Evolutionary conservation across 2,888 invertebrate genomes (phyloP), one percentile per base, ranked within the genome.

Genomic region (Pilophorus perplexus): DNA sequence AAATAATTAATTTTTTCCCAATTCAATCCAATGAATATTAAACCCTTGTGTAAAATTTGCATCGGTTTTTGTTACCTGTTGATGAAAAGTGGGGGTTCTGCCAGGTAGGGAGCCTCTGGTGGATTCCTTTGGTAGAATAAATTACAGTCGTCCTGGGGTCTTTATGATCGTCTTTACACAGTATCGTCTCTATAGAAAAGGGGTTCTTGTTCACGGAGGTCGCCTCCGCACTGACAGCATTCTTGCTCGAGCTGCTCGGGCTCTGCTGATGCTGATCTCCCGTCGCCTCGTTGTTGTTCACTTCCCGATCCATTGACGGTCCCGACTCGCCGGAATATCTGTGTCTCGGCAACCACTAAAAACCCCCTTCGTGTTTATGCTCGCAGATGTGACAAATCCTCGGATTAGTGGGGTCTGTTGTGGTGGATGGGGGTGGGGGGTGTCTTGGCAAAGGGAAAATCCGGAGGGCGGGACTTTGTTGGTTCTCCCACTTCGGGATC

Each of bases 121-220:
- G 25, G 27, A 59, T 18, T 6, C 33, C 12, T 10, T 42, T 59
- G 25, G 59, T 59, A 8, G 59, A 59, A 25, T 59, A 59, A 25
- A 59, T 59, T 18, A 59, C 59, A n/a, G 59, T 59, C 25, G 59
- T 59, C 23, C 59, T 23, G 14, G 42, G 42, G 20, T 48, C 18
- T 5, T 42, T 42, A n/a, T n/a, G n/a, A 18, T 55, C 55, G 16
- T 59, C 44, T 14, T 48, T 44, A 37, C 62, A 38, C 6, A 67
- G 67, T 28, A 67, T 59, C 28, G 67, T 67, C 50, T 67, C 67
- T 12, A 67, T 67, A 16, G 67, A 67, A 50, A 67, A 67, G 18
- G 59, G 60, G 18, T 48, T 59, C 28, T 46, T 46, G 6, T 33
- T 25, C 1, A 2, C 20, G n/a, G 37, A 22, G 40, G 57, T 16